Conservation (phyloP, 1,140 invertebrate species). For the Bombyx mandarina region DNA sequence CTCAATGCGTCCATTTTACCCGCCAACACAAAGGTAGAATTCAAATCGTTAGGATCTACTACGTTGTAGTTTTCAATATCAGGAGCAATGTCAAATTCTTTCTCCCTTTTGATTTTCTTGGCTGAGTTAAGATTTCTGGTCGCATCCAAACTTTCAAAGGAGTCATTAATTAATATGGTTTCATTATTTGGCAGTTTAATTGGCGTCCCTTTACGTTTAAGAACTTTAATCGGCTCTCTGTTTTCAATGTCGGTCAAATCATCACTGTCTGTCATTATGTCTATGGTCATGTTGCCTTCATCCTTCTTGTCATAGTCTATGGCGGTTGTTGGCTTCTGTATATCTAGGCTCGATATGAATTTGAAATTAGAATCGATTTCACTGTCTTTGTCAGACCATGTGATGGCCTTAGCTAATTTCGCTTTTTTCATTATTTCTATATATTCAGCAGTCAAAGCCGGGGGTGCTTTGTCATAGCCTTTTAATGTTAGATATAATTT, state of each 20-base stretch:
- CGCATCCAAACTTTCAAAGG: slow-evolving; percentile 45
- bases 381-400: slow-evolving; percentile 48
- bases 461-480: slow-evolving; percentile 56
- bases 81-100: slow-evolving; percentile 19
- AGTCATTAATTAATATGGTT: slow-evolving; percentile 59
- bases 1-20: slow-evolving; percentile 38
- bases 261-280: slow-evolving; percentile 41
- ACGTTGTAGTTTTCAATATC: slow-evolving; percentile 32
- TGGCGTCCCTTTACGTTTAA: slow-evolving; percentile 52
- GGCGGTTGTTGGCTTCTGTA: slow-evolving; percentile 33
- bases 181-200: slow-evolving; percentile 52
- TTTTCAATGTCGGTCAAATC: slow-evolving; percentile 50
- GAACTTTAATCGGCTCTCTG: slow-evolving; percentile 20
- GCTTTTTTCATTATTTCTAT: slow-evolving; percentile 61
- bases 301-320: slow-evolving; percentile 29
- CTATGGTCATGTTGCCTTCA: slow-evolving; percentile 27
- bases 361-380: slow-evolving; percentile 44
- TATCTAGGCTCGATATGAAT: slow-evolving; percentile 45
- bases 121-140: slow-evolving; percentile 40
- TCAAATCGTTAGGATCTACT: slow-evolving; percentile 53
- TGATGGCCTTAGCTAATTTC: slow-evolving; percentile 51
- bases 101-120: slow-evolving; percentile 47
- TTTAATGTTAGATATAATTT: slow-evolving; percentile 59
- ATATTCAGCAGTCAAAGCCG: slow-evolving; percentile 51
- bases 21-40: slow-evolving; percentile 62